Percentiles rank a stretch among this genome's conserved stretches.
Conservation (phyloP, 1,140 invertebrate species). For the Tribolium castaneum region DNA sequence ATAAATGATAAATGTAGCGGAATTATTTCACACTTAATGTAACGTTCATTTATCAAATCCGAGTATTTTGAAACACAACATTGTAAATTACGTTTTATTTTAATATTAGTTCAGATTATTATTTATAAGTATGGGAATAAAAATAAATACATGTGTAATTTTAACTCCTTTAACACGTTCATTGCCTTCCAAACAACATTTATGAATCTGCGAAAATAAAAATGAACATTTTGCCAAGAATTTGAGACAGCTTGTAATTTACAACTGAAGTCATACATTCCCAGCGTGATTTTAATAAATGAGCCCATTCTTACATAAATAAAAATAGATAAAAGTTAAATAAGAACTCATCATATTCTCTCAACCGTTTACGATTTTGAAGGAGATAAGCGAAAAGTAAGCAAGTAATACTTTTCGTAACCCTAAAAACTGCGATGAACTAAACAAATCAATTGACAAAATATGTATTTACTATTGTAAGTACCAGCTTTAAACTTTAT, state of each 20-base stretch:
- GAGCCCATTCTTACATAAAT: neutral
- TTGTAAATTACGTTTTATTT: neutral
- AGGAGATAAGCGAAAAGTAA: too few relatives aligned
- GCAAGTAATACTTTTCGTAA: too few relatives aligned
- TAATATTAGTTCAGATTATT: neutral
- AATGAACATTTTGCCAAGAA: conserved; percentile 8
- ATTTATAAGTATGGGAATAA: neutral
- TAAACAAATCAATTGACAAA: too few relatives aligned
- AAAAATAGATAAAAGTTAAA: neutral
- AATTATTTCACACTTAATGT: too few relatives aligned
- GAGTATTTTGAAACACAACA: too few relatives aligned
- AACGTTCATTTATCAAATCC: too few relatives aligned
- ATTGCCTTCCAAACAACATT: conserved; percentile 19
- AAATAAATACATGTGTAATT: neutral
- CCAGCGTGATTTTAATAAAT: conserved; percentile 12
- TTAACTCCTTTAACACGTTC: conserved; percentile 1
- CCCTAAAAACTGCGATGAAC: too few relatives aligned
- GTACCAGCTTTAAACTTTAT: too few relatives aligned
- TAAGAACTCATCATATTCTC: too few relatives aligned
- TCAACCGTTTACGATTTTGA: neutral
- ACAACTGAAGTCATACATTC: conserved; percentile 9
- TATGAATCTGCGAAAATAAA: conserved; percentile 11
- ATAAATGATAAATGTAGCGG: too few relatives aligned
- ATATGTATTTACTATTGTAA: too few relatives aligned
- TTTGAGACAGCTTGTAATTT: conserved; percentile 1